Evolutionary conservation across 2,888 invertebrate genomes (phyloP).

Genomic region (Pachliopta kotzebuea): DNA sequence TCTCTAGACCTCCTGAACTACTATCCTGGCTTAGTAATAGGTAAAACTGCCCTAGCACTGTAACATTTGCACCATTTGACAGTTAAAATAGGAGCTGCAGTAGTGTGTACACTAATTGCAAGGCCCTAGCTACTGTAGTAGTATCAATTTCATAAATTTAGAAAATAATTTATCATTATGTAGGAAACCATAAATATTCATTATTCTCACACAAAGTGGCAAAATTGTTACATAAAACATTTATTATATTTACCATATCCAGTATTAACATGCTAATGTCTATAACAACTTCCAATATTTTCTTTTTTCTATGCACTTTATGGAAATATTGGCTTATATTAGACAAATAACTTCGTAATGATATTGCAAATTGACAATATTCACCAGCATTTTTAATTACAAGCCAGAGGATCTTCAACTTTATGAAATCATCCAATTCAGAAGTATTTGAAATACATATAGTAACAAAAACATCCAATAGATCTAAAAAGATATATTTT

Average conservation of each 20-base stretch:
- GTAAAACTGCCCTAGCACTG: too few species aligned
- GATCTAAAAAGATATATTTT: slow-evolving; percentile 47
- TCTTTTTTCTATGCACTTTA: slow-evolving; percentile 55
- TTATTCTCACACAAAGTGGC: background rate
- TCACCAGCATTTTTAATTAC: slow-evolving; percentile 66
- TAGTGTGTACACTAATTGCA: too few species aligned
- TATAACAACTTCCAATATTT: slow-evolving; percentile 62
- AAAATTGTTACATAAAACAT: slow-evolving; percentile 7
- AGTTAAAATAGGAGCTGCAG: too few species aligned
- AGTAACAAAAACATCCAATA: slow-evolving; percentile 57
- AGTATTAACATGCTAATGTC: slow-evolving; percentile 58
- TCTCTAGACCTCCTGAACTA: too few species aligned
- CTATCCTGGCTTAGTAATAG: too few species aligned
- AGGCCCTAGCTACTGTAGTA: too few species aligned
- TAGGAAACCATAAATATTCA: too few species aligned
- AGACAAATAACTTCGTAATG: slow-evolving; percentile 55
- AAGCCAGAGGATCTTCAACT: slow-evolving; percentile 64
- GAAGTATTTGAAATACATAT: slow-evolving; percentile 49
- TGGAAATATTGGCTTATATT: slow-evolving; percentile 53
- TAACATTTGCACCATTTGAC: too few species aligned
- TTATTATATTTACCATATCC: slow-evolving; percentile 53
- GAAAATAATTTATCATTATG: too few species aligned
- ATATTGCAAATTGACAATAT: slow-evolving; percentile 60
- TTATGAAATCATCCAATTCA: slow-evolving; percentile 59
- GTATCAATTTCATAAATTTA: too few species aligned